phyloP scores from a whole-genome alignment of 1,140 invertebrate species.

The Bombyx mandarina region DNA sequence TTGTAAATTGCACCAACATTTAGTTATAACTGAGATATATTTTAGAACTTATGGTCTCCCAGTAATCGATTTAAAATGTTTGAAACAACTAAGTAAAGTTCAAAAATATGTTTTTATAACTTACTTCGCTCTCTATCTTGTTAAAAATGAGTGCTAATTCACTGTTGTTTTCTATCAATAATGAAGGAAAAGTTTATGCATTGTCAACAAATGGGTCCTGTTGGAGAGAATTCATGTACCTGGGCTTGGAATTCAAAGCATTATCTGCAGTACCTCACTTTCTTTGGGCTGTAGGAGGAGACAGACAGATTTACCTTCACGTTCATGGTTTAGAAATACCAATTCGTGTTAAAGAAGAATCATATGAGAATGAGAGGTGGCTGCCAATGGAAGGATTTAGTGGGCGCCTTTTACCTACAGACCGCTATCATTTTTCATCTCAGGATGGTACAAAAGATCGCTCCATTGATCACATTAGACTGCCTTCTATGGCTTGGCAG shows the following conservation, averaged over 20 bases:
- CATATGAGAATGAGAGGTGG: constrained; percentile 96
- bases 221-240: constrained; percentile 88
- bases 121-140: no score
- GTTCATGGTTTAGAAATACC: constrained; percentile 91
- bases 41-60: no score
- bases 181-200: constrained; percentile 88
- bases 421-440: constrained; percentile 87
- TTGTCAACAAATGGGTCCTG: constrained; percentile 82
- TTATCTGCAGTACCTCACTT: constrained; percentile 86
- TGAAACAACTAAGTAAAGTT: no score
- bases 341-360: constrained; percentile 89
- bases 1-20: no score
- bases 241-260: constrained; percentile 89
- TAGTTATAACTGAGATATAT: no score
- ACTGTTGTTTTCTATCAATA: constrained; percentile 87
- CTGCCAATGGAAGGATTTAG: constrained; percentile 91
- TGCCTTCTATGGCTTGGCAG: constrained; percentile 93
- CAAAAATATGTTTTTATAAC: no score
- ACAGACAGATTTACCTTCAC: constrained; percentile 92
- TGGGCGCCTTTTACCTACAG: constrained; percentile 85
- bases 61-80: no score
- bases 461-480: constrained; percentile 83
- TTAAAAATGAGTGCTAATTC: constrained; percentile 72
- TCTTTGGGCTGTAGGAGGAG: constrained; percentile 92
- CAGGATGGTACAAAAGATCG: constrained; percentile 85